These are phyloP conservation scores for Hypothenemus hampei DNA, from an alignment of 1,140 invertebrate genomes.

Conservation along the genomic window DNA sequence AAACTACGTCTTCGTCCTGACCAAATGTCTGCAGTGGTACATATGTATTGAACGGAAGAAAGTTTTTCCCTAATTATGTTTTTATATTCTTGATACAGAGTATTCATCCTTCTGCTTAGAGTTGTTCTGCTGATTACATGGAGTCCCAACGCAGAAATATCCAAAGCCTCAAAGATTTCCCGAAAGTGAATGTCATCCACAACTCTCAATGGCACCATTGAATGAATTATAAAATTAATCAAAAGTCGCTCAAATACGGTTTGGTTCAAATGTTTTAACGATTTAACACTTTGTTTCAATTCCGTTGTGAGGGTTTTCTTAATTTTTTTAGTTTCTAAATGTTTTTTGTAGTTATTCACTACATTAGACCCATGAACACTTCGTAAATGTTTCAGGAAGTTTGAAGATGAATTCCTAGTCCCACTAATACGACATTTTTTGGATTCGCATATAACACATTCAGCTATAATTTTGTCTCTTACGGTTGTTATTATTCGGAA, in stretches of 20 bases:
- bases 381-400: not conserved
- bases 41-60: not conserved
- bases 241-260: not conserved
- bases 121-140: not conserved
- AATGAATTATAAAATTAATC: not conserved
- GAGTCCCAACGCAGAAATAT: not conserved
- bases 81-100: not conserved
- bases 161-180: too few relatives aligned
- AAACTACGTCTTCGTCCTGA: not conserved
- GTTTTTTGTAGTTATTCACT: not conserved
- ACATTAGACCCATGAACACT: not conserved
- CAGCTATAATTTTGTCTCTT: too few relatives aligned
- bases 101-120: not conserved
- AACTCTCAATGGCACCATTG: not conserved
- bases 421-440: not conserved
- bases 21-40: conserved; percentile 4
- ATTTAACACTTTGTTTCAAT: not conserved
- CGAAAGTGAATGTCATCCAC: not conserved
- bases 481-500: too few relatives aligned
- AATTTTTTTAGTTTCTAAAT: not conserved
- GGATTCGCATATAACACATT: not conserved
- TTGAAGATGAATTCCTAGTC: not conserved
- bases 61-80: not conserved
- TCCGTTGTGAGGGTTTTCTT: not conserved
- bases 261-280: not conserved